phyloP scores from a whole-genome alignment of 2,888 invertebrate species.

The Lasioglossum malachurum region DNA sequence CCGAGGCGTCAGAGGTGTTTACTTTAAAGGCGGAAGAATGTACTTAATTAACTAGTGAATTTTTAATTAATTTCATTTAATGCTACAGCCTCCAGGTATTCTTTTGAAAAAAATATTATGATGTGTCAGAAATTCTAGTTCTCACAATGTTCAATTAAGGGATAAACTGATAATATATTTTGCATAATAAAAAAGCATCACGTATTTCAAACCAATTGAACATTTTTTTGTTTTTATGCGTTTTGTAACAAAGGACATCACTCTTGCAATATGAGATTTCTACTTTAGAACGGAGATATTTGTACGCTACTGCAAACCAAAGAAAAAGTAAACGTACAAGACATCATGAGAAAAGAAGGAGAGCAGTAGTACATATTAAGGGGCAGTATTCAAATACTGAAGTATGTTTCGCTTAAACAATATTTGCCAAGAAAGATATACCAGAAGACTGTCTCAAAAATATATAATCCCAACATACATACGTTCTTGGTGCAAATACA shows the following conservation, averaged over 20 bases:
- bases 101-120: background rate
- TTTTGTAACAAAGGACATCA: background rate
- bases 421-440: background rate
- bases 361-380: no score
- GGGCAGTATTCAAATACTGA: background rate
- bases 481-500: background rate
- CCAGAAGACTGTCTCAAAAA: background rate
- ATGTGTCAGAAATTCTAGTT: background rate
- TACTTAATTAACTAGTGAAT: background rate
- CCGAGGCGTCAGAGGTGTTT: no score
- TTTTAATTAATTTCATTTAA: background rate
- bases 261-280: background rate
- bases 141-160: background rate
- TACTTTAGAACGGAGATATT: background rate
- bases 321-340: background rate
- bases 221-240: background rate
- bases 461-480: background rate
- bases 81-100: background rate
- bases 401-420: background rate
- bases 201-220: no score
- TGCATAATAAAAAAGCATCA: no score
- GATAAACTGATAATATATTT: no score
- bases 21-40: background rate
- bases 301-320: background rate
- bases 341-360: no score